phyloP scores from a whole-genome alignment of 2,113 vertebrate species.

The Sinocyclocheilus rhinocerous region DNA sequence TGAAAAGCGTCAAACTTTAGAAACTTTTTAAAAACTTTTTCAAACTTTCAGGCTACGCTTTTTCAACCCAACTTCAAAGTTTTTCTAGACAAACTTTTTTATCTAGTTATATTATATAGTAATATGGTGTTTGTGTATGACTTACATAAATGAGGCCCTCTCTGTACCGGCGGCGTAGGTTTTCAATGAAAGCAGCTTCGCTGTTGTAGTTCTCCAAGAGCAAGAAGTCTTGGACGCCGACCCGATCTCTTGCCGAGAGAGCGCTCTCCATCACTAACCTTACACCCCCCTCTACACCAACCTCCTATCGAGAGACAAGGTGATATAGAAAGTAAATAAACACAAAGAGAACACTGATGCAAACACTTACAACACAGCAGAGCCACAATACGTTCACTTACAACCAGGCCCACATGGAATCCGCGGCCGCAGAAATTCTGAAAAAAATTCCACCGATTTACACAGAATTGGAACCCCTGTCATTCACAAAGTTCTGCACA shows the following conservation, averaged over 20 bases:
- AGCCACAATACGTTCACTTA: neutral
- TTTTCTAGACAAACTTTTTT: too few species aligned
- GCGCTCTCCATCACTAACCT: conserved; percentile 93
- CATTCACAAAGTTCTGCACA: neutral
- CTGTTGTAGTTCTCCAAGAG: conserved; percentile 96
- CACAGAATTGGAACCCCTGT: neutral
- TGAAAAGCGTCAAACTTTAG: too few species aligned
- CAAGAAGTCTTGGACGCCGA: conserved; percentile 96
- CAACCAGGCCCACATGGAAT: neutral
- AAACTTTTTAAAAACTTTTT: too few species aligned
- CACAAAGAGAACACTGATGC: neutral
- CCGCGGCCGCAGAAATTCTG: neutral
- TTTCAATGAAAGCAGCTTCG: conserved; percentile 94
- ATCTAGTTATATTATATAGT: too few species aligned
- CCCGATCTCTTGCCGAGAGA: conserved; percentile 92
- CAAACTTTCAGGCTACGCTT: too few species aligned
- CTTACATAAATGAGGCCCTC: conserved; percentile 96
- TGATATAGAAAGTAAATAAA: neutral
- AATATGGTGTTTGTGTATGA: neutral
- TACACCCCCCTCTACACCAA: conserved; percentile 87
- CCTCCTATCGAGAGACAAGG: conserved; percentile 72
- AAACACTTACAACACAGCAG: neutral
- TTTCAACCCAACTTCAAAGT: too few species aligned
- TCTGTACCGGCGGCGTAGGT: conserved; percentile 90
- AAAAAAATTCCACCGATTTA: neutral